Evolutionary conservation across 2,113 vertebrate genomes (phyloP), one percentile per base, ranked within the genome.

Genomic region (Genyomyrus donnyi): DNA sequence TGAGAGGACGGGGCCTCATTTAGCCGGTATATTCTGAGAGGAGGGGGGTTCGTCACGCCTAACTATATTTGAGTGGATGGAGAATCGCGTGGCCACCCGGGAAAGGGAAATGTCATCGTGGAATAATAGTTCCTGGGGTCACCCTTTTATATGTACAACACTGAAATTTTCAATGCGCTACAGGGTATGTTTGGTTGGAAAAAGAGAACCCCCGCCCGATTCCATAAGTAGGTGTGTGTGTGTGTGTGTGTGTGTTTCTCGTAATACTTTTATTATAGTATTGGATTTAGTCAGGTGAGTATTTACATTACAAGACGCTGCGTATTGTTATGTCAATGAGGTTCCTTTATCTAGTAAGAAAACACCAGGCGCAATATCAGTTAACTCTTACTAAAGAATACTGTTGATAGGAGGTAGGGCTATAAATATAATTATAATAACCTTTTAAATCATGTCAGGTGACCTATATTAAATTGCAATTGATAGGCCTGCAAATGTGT

Each of bases 41-140:
- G 52, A 17, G 35, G 53, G 53, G 19, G 53, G 50, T 58, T 88
- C 39, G 24, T 45, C 35, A 24, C 19, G 42, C 45, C 6, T 58
- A 49, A 88, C 39, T 85, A 24, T 85, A 48, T 45, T 45, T 45
- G 56, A 62, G 87, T 88, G 74, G 74, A 80, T 24, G 50, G 52
- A 39, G 53, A 58, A 56, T 35, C 24, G 53, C 46, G n/a, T n/a
- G 10, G 88, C 58, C 88, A 27, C 88, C 45, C 24, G 88, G 58
- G 88, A 49, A 50, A 49, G 88, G 24, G 62, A 49, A 88, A 50
- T 27, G 45, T 88, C 88, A 27, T 62, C 52, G 31, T 11, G 19
- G 52, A 88, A 87, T 87, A 87, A 87, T 87, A 39, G 74, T 39
- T 80, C 13, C 74, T 80, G 74, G 74, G 74, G 74, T 80, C 74